Evolutionary conservation across 2,888 invertebrate species (phyloP).

Genomic region (Cecidostiba fungosa): DNA sequence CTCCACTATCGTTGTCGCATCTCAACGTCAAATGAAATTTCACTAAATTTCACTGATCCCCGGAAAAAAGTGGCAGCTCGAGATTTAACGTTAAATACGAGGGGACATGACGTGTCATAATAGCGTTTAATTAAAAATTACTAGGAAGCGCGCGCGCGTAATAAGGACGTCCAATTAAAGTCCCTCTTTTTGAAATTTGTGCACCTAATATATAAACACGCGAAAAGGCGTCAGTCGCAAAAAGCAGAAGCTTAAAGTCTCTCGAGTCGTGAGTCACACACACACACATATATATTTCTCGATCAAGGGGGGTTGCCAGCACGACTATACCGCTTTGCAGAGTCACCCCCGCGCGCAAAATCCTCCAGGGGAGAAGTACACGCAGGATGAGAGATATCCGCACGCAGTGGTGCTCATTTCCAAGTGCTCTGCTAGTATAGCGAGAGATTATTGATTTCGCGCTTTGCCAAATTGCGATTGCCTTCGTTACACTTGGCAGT

Average conservation of each 20-base stretch:
- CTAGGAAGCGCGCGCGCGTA: not conserved
- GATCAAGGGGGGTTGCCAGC: not conserved
- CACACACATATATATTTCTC: not conserved
- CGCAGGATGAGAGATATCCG: not conserved
- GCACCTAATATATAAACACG: not conserved
- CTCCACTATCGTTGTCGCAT: not conserved
- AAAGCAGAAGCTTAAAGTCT: not conserved
- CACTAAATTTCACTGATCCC: not conserved
- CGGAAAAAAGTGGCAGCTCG: not conserved
- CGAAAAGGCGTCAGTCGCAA: not conserved
- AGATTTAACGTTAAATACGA: not conserved
- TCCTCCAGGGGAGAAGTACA: not conserved
- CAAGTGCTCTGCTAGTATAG: not conserved
- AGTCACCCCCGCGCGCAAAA: slow-evolving; percentile 9
- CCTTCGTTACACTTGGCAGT: not conserved
- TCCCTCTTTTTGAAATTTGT: slow-evolving; percentile 10
- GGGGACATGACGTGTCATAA: not conserved
- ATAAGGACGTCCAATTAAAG: slow-evolving; percentile 41
- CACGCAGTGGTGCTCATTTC: slow-evolving; percentile 56
- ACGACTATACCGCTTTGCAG: not conserved
- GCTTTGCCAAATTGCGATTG: slow-evolving; percentile 51
- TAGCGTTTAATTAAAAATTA: slow-evolving; percentile 59
- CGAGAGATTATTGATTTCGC: slow-evolving; percentile 54
- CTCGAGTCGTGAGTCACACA: not conserved
- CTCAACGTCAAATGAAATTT: not conserved